phyloP scores from a whole-genome alignment of 2,113 vertebrate genomes.

The Chaetorhynchus papuensis region DNA sequence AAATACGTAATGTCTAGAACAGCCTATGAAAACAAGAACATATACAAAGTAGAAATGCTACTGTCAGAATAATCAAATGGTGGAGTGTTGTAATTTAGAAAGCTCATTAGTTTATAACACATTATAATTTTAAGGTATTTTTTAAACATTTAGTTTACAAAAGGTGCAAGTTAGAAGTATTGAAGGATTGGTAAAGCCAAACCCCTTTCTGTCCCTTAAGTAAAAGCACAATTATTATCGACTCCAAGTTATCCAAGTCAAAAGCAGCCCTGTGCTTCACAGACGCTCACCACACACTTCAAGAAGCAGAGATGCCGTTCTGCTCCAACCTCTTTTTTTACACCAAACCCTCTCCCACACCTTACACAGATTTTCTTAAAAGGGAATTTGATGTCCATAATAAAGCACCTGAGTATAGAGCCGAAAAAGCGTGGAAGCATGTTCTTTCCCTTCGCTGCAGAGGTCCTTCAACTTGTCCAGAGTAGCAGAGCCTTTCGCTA shows the following conservation, averaged over 20 bases:
- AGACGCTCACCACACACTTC: accelerated
- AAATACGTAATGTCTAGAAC: constrained; percentile 92
- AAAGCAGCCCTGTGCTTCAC: background rate
- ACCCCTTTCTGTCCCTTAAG: background rate
- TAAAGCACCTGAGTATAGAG: constrained; percentile 89
- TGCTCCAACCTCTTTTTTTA: no score
- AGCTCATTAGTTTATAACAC: background rate
- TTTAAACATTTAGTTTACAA: background rate
- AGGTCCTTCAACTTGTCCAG: constrained; percentile 83
- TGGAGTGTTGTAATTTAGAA: accelerated
- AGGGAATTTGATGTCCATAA: background rate
- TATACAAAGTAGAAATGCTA: background rate
- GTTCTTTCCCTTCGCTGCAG: constrained; percentile 81
- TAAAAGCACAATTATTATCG: accelerated
- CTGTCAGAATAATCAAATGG: background rate
- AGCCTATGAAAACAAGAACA: constrained; percentile 71
- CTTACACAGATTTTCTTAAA: background rate
- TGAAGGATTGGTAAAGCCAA: background rate
- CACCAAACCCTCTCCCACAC: background rate
- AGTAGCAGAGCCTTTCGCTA: constrained; percentile 85
- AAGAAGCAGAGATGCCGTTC: accelerated
- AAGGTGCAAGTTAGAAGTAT: background rate
- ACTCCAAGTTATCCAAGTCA: background rate
- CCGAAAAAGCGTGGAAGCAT: constrained; percentile 79
- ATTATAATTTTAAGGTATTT: background rate